A percentile compares a stretch with the other conserved stretches of the same genome.
Evolutionary conservation across 2,797 vertebrate species (phyloP).

Genomic region (Pachyuromys duprasi): DNA sequence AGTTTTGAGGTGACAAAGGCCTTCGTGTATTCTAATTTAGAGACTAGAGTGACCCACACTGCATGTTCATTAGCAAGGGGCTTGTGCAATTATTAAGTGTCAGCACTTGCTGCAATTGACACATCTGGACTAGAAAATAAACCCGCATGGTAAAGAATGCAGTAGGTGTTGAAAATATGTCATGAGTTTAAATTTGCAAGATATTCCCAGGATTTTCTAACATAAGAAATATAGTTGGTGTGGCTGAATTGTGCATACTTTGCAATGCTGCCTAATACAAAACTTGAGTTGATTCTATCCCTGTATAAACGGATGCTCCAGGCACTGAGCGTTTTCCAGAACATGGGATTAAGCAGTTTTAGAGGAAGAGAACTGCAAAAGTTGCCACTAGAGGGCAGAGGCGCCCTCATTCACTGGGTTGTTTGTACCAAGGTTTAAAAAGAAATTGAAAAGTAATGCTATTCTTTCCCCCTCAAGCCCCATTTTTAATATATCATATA

Average conservation of each 20-base stretch:
- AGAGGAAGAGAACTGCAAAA: neutral
- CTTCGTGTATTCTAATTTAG: neutral
- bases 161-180: neutral
- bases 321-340: neutral
- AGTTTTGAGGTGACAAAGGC: constrained; percentile 50
- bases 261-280: neutral
- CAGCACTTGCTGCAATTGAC: neutral
- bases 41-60: neutral
- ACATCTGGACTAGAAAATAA: neutral
- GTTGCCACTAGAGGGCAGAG: constrained; percentile 74
- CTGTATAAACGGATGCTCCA: neutral
- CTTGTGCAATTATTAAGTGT: constrained; percentile 38
- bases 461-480: neutral
- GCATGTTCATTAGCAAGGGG: constrained; percentile 61
- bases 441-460: neutral
- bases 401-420: constrained; percentile 1
- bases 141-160: neutral
- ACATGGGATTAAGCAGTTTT: neutral
- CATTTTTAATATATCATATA: neutral
- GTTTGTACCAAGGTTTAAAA: neutral
- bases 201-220: constrained; percentile 14
- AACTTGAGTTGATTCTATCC: neutral
- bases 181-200: neutral
- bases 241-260: neutral
- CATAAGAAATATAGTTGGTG: neutral